phyloP scores from a whole-genome alignment of 1,140 invertebrate genomes.

The Drosophila grimshawi region DNA sequence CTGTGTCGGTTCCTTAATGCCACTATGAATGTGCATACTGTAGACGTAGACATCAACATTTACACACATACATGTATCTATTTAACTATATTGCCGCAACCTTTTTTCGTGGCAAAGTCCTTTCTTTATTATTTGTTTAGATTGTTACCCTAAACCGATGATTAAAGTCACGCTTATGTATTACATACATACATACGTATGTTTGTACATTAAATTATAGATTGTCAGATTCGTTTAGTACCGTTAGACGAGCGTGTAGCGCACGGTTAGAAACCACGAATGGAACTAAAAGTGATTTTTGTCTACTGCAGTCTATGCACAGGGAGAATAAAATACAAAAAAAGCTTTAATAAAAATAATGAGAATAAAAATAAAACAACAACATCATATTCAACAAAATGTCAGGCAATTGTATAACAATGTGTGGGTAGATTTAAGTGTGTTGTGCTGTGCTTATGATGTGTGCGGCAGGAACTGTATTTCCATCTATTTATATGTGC shows the following conservation, averaged over 20 bases:
- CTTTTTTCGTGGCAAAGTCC: not conserved
- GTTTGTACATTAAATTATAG: not conserved
- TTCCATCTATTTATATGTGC: not conserved
- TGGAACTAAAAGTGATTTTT: constrained; percentile 54
- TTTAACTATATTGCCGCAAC: not conserved
- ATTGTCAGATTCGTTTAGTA: constrained; percentile 8
- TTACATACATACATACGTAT: not conserved
- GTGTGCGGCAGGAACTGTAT: constrained; percentile 19
- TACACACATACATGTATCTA: not conserved
- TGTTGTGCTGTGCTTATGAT: constrained; percentile 11
- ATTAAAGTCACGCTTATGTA: not conserved
- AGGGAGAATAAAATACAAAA: constrained; percentile 52
- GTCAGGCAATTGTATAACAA: constrained; percentile 51
- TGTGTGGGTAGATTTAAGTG: constrained; percentile 17
- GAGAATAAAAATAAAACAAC: constrained; percentile 27
- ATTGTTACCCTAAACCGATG: not conserved
- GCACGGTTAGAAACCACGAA: constrained; percentile 57
- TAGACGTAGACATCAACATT: not conserved
- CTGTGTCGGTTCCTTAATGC: constrained; percentile 48
- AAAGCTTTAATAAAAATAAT: constrained; percentile 68
- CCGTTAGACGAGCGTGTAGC: constrained; percentile 11
- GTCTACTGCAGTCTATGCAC: constrained; percentile 36
- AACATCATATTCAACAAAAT: constrained; percentile 24
- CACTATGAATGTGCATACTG: constrained; percentile 33
- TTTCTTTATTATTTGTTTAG: not conserved